Evolutionary conservation across 92 coral and sea anemone genomes (phyloP), one percentile per base, ranked within the genome.

Genomic region (Zoanthus sansibaricus): DNA sequence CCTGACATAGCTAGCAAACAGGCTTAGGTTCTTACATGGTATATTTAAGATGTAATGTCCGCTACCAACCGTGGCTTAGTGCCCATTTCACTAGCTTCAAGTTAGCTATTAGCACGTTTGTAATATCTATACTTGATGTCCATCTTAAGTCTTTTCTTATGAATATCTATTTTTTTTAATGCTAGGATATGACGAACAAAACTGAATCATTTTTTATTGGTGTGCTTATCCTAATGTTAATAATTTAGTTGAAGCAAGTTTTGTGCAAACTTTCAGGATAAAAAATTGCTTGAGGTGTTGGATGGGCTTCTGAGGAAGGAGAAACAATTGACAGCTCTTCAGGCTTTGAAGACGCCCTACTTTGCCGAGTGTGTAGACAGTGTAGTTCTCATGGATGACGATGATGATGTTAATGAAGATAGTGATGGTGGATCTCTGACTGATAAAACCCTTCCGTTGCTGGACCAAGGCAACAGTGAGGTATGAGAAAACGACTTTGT

Each of bases 271-370:
- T 66, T 79, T 21, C 30, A 80, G 85, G 85, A 80, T 13, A 80
- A 80, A 17, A 80, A 80, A 16, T 44, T 80, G 75, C 18, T 80
- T 18, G 47, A 58, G 44, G 74, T 80, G 33, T 30, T 80, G 13
- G 74, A 80, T 12, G 85, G 75, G 49, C 75, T 80, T 17, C 54
- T 80, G 75, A 80, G 85, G 15, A 80, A 80, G 75, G 85, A 80
- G 32, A 80, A 67, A 12, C 66, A 62, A 0, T 20, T 80, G 33
- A 80, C 85, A 1, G 75, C 85, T 9, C 85, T 80, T 13, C 85
- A 80, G 64, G 85, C 85, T 5, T 55, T 80, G 30, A 80, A 80
- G 61, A 80, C 73, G 15, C 75, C 85, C 9, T 80, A 64, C 45
- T 80, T 80, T 6, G 46, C 85, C 44, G 75, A 67, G 56, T 80